Conservation (phyloP, 2,888 invertebrate species). For the Oscheius onirici region DNA sequence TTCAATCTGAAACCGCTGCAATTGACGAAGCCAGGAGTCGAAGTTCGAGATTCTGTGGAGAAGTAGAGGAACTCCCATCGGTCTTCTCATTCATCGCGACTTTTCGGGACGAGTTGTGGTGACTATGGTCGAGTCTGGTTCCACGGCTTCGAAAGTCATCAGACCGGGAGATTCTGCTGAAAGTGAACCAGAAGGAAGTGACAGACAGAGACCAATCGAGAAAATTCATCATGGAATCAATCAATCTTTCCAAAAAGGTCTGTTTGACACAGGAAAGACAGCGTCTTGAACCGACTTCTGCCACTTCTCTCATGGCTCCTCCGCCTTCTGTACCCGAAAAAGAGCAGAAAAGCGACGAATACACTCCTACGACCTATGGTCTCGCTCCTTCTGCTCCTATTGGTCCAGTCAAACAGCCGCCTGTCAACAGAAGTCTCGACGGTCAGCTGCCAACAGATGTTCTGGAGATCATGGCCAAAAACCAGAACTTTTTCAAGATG, state of each 20-base stretch:
- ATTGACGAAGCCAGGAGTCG: constrained; percentile 44
- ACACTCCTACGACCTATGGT: constrained; percentile 17
- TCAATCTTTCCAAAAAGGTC: constrained; percentile 50
- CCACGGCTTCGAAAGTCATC: constrained; percentile 45
- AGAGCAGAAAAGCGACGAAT: neutral
- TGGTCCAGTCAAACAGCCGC: neutral
- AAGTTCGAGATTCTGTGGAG: constrained; percentile 53
- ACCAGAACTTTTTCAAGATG: constrained; percentile 49
- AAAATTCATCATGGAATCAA: constrained; percentile 51
- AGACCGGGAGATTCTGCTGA: constrained; percentile 55
- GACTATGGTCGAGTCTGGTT: constrained; percentile 54
- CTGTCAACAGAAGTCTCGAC: neutral
- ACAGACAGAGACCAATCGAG: constrained; percentile 49
- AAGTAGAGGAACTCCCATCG: constrained; percentile 54
- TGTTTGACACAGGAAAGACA: constrained; percentile 50
- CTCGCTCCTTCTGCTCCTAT: neutral
- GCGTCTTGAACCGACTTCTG: constrained; percentile 22
- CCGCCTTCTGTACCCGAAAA: neutral
- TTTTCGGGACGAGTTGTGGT: constrained; percentile 40
- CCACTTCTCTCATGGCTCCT: constrained; percentile 15
- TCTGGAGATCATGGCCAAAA: constrained; percentile 53
- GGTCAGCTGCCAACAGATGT: constrained; percentile 51
- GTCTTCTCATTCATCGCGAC: constrained; percentile 55
- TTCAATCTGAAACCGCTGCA: constrained; percentile 46
- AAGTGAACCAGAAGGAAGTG: constrained; percentile 52